phyloP scores from a whole-genome alignment of 2,113 vertebrate genomes.

The Xenus cinereus region DNA sequence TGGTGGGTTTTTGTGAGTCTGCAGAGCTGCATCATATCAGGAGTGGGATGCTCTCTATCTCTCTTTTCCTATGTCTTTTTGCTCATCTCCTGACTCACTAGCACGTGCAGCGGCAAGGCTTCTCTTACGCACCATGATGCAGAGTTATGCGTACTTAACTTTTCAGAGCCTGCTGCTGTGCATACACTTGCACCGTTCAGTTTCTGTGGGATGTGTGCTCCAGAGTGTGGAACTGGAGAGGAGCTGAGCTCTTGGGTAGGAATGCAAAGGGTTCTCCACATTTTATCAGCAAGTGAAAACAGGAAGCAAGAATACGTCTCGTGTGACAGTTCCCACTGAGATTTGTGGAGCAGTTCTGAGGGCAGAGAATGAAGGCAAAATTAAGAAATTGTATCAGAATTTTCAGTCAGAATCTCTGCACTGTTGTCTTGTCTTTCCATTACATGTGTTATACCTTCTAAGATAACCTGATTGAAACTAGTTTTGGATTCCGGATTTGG shows the following conservation, averaged over 20 bases:
- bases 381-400: background rate
- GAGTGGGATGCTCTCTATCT: background rate
- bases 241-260: background rate
- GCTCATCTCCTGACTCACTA: background rate
- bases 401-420: background rate
- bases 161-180: background rate
- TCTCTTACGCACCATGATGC: background rate
- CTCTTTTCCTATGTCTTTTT: background rate
- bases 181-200: accelerated
- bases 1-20: background rate
- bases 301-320: background rate
- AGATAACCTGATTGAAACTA: background rate
- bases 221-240: background rate
- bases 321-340: background rate
- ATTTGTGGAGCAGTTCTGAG: background rate
- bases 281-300: background rate
- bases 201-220: background rate
- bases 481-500: background rate
- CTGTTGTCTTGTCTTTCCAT: background rate
- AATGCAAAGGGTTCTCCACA: background rate
- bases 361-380: background rate
- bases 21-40: background rate
- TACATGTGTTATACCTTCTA: background rate
- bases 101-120: background rate
- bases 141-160: background rate